Evolutionary conservation across 2,113 vertebrate genomes (phyloP), one percentile per base, ranked within the genome.

Genomic region (Zapus hudsonius): DNA sequence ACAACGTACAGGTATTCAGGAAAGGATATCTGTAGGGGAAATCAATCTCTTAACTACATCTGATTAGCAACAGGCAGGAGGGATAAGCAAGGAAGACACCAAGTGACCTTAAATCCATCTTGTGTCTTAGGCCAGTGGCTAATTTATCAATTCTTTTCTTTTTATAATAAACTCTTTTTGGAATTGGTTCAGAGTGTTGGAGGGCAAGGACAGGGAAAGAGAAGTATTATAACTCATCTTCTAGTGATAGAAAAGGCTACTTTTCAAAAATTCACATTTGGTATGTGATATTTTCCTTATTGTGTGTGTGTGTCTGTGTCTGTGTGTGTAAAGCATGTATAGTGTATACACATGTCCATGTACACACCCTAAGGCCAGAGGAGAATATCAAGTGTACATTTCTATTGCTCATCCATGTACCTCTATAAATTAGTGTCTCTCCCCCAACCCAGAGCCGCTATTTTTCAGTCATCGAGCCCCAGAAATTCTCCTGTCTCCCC

Each of bases 1-100:
- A 66, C 27, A 85, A 91, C 12, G 92, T 55, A 88, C 33, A 93
- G 84, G 78, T 78, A 27, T 89, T 88, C 87, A 83, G 92, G 93
- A 93, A 93, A 94, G 85, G 67, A 69, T 95, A 76, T 92, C 87
- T 97, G 92, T 67, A 94, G 95, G 89, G 96, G 42, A 98, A 96
- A 96, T 97, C 95, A 96, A 82, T 36, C 74, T 94, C 90, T 93
- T 93, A 88, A 42, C 84, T 94, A 52, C 5, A 93, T 66, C 67
- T 93, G 90, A 95, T 95, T 87, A 87, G 78, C 78, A 94, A 72
- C 70, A 91, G 72, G 84, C 69, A 96, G 76, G 40, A 40, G 72
- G 66, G 95, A 93, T 64, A 95, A 95, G 57, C 83, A 91, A 94
- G 40, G 20, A 82, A n/a, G 47, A 55, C 64, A 81, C 74, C 94